Percentiles rank a stretch among this genome's conserved stretches.
Conservation (phyloP, 2,888 invertebrate genomes). For the Merodon equestris region DNA sequence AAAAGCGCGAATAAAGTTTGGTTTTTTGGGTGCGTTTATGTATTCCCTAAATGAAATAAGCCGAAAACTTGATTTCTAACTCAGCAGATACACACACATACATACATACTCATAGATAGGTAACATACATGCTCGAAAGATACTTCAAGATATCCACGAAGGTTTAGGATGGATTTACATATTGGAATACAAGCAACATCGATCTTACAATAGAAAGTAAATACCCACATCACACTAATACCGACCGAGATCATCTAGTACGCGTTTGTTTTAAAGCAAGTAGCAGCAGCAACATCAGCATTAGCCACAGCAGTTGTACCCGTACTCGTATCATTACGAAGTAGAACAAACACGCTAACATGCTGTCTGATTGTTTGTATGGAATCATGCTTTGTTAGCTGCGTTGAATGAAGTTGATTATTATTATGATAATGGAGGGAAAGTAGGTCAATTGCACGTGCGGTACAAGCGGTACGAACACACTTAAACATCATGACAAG, state of each 20-base stretch:
- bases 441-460: slow-evolving; percentile 70
- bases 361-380: slow-evolving; percentile 52
- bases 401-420: slow-evolving; percentile 64
- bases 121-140: too few relatives aligned
- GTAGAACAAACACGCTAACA: slow-evolving; percentile 19
- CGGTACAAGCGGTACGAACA: slow-evolving; percentile 41
- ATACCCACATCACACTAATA: slow-evolving; percentile 37
- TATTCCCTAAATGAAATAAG: slow-evolving; percentile 60
- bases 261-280: too few relatives aligned
- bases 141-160: too few relatives aligned
- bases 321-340: too few relatives aligned
- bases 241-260: slow-evolving; percentile 12
- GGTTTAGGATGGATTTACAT: too few relatives aligned
- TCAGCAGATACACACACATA: slow-evolving; percentile 22
- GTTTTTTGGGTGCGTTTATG: slow-evolving; percentile 66
- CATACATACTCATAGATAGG: too few relatives aligned
- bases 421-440: slow-evolving; percentile 67
- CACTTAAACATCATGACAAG: background rate
- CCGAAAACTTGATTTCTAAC: slow-evolving; percentile 55
- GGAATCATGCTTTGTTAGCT: slow-evolving; percentile 65
- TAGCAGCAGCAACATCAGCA: too few relatives aligned
- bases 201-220: slow-evolving; percentile 40
- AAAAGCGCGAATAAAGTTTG: slow-evolving; percentile 56
- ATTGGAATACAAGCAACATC: background rate
- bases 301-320: too few relatives aligned